Conservation (phyloP, 2,113 vertebrate genomes). For the Formicarius rufipectus region DNA sequence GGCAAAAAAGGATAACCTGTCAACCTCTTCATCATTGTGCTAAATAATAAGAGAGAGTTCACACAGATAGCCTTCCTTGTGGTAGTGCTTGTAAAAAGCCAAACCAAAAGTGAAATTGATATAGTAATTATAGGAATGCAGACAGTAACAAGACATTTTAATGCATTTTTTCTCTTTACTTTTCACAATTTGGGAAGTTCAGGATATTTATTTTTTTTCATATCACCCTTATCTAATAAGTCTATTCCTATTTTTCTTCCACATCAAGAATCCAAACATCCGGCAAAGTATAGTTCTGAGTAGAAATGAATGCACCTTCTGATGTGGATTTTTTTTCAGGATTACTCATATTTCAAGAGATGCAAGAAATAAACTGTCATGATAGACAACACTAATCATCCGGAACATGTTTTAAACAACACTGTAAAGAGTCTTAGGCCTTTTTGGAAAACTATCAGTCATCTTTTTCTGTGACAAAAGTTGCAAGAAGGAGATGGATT, state of each 20-base stretch:
- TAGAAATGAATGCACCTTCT: background rate
- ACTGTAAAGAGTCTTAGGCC: background rate
- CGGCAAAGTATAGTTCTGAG: background rate
- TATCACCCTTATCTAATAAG: background rate
- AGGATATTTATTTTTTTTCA: too few species aligned
- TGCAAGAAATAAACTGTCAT: background rate
- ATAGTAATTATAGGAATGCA: background rate
- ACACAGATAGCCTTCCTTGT: background rate
- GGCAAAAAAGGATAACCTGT: background rate
- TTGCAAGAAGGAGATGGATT: background rate
- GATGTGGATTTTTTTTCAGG: background rate
- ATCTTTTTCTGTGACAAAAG: background rate
- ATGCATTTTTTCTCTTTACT: background rate
- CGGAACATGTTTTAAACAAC: background rate
- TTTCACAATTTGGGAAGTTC: background rate
- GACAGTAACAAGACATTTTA: background rate
- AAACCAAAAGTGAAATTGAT: background rate
- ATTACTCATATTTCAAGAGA: background rate
- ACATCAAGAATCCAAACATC: background rate
- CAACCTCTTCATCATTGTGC: background rate
- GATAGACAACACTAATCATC: background rate
- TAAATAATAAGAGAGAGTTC: background rate
- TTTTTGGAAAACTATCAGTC: background rate
- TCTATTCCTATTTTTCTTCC: background rate
- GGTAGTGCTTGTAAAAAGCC: background rate